Conservation (phyloP, 2,888 invertebrate genomes). For the Cosmia trapezina region DNA sequence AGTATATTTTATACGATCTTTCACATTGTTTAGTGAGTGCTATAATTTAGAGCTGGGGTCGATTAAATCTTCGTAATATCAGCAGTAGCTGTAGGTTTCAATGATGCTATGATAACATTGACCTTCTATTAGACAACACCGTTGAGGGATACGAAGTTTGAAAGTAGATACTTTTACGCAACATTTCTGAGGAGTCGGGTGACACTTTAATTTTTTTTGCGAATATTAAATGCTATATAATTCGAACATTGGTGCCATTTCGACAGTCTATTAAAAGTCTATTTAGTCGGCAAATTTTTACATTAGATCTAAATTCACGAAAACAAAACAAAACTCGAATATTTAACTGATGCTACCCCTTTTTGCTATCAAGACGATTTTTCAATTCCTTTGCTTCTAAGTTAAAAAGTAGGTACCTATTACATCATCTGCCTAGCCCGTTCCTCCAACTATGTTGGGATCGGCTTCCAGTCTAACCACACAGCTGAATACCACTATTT, state of each 20-base stretch:
- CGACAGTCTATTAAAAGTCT: not conserved
- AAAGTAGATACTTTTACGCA: not conserved
- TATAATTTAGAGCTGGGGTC: conserved; percentile 2
- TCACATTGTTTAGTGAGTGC: not conserved
- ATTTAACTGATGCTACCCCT: not conserved
- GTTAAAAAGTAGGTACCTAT: no score
- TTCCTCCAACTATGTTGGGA: no score
- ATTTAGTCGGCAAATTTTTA: not conserved
- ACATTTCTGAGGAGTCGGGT: not conserved
- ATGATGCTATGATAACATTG: conserved; percentile 34
- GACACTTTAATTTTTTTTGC: not conserved
- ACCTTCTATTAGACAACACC: conserved; percentile 10
- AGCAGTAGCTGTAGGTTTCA: conserved; percentile 5
- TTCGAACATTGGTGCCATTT: not conserved
- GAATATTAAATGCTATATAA: not conserved
- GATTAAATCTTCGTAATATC: conserved; percentile 8
- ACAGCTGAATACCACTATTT: no score
- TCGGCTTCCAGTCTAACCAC: no score
- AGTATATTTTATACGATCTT: not conserved
- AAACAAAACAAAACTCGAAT: not conserved
- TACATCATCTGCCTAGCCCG: no score
- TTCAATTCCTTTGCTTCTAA: not conserved
- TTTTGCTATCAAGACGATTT: not conserved
- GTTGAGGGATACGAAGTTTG: conserved; percentile 17
- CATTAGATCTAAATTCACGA: not conserved